phyloP scores from a whole-genome alignment of 2,113 vertebrate species.

The Mustela lutreola region DNA sequence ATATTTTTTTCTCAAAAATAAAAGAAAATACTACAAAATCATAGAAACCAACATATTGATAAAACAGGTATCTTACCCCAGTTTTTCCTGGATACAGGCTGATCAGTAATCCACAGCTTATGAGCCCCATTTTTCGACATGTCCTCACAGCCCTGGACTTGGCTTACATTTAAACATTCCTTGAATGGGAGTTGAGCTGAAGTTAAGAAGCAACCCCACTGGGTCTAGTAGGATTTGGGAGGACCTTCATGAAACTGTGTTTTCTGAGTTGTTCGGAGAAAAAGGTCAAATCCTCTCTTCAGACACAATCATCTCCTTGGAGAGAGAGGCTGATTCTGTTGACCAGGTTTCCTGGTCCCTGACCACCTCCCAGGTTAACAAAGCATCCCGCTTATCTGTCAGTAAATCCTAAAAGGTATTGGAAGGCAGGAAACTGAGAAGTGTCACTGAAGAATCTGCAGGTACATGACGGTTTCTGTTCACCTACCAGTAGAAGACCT shows the following conservation, averaged over 20 bases:
- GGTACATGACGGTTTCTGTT: background rate
- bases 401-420: background rate
- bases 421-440: background rate
- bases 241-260: background rate
- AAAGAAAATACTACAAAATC: conserved; percentile 41
- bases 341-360: background rate
- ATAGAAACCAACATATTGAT: background rate
- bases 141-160: background rate
- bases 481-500: conserved; percentile 22
- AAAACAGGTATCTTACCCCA: background rate
- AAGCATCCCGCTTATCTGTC: background rate
- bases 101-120: conserved; percentile 25
- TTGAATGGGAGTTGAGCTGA: background rate
- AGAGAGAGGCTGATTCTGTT: background rate
- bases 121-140: background rate
- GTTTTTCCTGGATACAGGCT: conserved; percentile 11
- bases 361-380: background rate
- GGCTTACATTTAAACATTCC: conserved; percentile 13
- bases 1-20: conserved; percentile 5
- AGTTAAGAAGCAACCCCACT: background rate
- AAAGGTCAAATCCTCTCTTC: background rate
- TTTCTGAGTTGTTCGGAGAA: conserved; percentile 5
- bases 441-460: background rate
- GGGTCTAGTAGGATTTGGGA: background rate
- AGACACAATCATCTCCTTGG: conserved; percentile 1